phyloP scores from a whole-genome alignment of 2,113 vertebrate genomes.

The Myiopsitta monachus region DNA sequence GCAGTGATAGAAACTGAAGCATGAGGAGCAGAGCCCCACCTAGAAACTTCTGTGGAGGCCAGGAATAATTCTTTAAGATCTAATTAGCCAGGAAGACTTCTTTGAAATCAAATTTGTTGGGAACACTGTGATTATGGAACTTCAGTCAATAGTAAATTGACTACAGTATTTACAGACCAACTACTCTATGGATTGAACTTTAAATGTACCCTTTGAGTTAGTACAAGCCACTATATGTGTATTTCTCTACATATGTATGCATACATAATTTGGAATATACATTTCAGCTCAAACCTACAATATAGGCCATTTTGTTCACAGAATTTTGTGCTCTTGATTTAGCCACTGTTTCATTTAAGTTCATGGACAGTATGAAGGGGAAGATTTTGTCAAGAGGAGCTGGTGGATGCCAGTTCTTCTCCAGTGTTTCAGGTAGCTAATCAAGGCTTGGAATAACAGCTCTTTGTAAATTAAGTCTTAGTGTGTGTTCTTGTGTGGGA shows the following conservation, averaged over 20 bases:
- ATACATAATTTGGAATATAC: neutral
- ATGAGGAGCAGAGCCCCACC: neutral
- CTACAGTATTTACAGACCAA: neutral
- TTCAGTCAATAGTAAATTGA: neutral
- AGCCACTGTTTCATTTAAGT: neutral
- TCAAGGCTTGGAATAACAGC: neutral
- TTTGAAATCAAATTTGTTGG: neutral
- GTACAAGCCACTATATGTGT: neutral
- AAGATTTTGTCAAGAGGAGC: neutral
- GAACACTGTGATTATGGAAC: neutral
- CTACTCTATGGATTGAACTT: neutral
- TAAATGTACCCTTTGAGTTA: neutral
- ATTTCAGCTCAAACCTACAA: neutral
- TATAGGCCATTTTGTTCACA: neutral
- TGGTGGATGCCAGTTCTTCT: neutral
- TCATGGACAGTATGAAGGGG: neutral
- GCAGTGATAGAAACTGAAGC: neutral
- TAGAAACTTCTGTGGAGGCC: neutral
- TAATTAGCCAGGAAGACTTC: neutral
- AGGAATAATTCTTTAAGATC: neutral
- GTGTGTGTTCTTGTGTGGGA: neutral
- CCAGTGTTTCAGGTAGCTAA: neutral
- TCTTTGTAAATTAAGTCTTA: neutral
- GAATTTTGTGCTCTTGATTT: neutral
- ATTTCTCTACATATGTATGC: neutral